phyloP scores from a whole-genome alignment of 2,888 invertebrate genomes.

The Leptopilina drosophilae region DNA sequence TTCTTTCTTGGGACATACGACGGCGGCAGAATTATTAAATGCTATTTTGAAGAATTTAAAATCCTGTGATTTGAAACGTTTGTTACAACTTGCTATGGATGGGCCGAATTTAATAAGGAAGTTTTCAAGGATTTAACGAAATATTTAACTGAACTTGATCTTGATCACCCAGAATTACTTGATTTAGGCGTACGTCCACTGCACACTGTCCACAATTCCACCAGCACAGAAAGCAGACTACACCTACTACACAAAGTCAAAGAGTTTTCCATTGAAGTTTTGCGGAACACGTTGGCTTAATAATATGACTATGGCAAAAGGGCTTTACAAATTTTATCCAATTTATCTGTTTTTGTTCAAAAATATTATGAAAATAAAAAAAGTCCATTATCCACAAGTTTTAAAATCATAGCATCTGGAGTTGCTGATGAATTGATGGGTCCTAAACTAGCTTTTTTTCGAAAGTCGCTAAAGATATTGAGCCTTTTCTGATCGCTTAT shows the following conservation, averaged over 20 bases:
- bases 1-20: conserved; percentile 51
- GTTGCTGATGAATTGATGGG: conserved; percentile 47
- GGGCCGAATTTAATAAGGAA: conserved; percentile 53
- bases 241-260: not conserved
- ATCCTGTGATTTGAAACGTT: conserved; percentile 46
- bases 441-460: conserved; percentile 36
- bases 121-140: conserved; percentile 46
- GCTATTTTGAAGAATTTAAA: conserved; percentile 47
- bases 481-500: not conserved
- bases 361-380: conserved; percentile 43
- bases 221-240: conserved; percentile 55
- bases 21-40: conserved; percentile 56
- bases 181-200: not conserved
- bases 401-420: conserved; percentile 42
- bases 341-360: conserved; percentile 49
- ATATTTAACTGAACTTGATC: conserved; percentile 12
- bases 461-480: not conserved
- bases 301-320: conserved; percentile 52
- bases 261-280: conserved; percentile 61
- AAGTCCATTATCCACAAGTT: conserved; percentile 49
- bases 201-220: conserved; percentile 18
- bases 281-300: conserved; percentile 59
- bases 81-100: conserved; percentile 57
- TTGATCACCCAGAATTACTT: conserved; percentile 51
- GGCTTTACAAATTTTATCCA: conserved; percentile 42